A percentile compares a stretch with the other conserved stretches of the same genome.
These are phyloP conservation scores for Plecotus auritus DNA, from an alignment of 2,113 vertebrate species.

Conservation along the genomic window DNA sequence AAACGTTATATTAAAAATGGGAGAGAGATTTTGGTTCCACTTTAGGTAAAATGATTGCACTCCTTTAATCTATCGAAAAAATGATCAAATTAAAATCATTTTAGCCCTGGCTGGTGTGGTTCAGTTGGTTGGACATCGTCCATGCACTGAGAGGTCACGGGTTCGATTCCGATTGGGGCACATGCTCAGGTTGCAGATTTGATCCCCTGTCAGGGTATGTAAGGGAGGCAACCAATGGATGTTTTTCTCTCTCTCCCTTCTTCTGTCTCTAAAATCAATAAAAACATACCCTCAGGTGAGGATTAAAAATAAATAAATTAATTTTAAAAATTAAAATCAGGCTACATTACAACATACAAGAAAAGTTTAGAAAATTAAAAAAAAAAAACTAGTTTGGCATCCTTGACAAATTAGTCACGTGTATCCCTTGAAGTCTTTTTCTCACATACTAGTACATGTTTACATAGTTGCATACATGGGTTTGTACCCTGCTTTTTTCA, in stretches of 20 bases:
- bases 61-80: neutral
- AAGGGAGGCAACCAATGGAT: no score
- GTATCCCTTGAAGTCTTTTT: neutral
- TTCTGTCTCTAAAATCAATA: no score
- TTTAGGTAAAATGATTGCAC: neutral
- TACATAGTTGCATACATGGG: neutral
- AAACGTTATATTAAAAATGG: neutral
- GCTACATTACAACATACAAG: neutral
- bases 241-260: no score
- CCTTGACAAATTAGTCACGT: neutral
- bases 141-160: no score
- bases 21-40: neutral
- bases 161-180: no score
- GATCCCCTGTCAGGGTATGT: no score
- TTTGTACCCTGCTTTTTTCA: neutral
- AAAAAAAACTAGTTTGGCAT: neutral
- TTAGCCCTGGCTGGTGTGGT: no score
- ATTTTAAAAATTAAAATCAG: neutral
- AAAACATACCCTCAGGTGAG: no score
- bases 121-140: no score
- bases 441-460: neutral
- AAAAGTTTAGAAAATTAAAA: neutral
- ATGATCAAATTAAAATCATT: neutral
- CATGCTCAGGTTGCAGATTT: no score
- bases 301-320: neutral